phyloP scores from a whole-genome alignment of 1,140 invertebrate genomes.

The Philaenus spumarius region DNA sequence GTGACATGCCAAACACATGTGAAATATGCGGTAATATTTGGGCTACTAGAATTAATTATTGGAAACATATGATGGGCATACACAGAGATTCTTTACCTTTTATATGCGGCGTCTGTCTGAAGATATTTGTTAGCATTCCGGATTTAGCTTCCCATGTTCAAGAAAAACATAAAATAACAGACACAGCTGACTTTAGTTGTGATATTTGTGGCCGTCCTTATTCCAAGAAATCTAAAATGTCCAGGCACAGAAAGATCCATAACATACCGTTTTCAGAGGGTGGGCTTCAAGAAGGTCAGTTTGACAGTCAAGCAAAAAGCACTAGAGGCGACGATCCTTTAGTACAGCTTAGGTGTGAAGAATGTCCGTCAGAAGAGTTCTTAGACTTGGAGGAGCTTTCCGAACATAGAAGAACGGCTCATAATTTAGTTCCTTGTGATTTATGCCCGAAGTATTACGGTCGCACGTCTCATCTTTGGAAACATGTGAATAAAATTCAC shows the following conservation, averaged over 20 bases:
- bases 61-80: constrained; percentile 51
- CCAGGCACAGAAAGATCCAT: constrained; percentile 46
- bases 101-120: constrained; percentile 49
- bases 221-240: constrained; percentile 49
- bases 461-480: constrained; percentile 54
- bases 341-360: constrained; percentile 40
- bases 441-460: constrained; percentile 55
- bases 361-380: constrained; percentile 41
- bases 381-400: constrained; percentile 45
- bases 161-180: constrained; percentile 43
- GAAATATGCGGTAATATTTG: constrained; percentile 47
- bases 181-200: constrained; percentile 46
- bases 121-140: constrained; percentile 44
- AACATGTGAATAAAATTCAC: constrained; percentile 54
- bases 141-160: constrained; percentile 43
- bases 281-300: constrained; percentile 16
- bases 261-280: constrained; percentile 23
- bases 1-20: constrained; percentile 35
- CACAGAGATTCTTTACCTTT: constrained; percentile 46
- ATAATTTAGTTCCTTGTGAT: constrained; percentile 53
- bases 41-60: constrained; percentile 48
- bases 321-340: background rate
- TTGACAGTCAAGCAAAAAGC: constrained; percentile 15
- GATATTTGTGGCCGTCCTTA: constrained; percentile 49
- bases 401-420: constrained; percentile 46